Percentiles rank a stretch among this genome's conserved stretches.
Evolutionary conservation across 2,888 invertebrate species (phyloP).

Genomic region (Eilema griseolum): DNA sequence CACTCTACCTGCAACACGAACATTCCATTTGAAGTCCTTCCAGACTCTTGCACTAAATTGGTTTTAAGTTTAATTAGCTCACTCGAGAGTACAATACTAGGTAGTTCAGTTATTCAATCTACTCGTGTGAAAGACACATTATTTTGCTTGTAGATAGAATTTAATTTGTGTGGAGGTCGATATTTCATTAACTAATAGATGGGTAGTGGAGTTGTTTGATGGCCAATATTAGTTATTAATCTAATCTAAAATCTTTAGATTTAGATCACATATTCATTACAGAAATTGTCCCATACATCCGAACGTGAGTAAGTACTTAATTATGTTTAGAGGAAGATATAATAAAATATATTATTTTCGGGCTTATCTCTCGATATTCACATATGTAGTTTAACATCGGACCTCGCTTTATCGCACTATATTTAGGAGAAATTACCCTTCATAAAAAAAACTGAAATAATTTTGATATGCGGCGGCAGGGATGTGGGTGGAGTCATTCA

Average conservation of each 20-base stretch:
- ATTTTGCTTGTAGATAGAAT: neutral
- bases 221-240: neutral
- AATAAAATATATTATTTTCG: too few relatives aligned
- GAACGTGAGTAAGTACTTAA: neutral
- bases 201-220: neutral
- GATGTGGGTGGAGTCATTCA: too few relatives aligned
- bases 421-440: too few relatives aligned
- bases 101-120: slow-evolving; percentile 7
- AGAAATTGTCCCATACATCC: neutral
- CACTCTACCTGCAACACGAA: slow-evolving; percentile 33
- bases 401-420: too few relatives aligned
- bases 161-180: neutral
- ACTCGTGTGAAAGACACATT: neutral
- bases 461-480: too few relatives aligned
- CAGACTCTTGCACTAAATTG: slow-evolving; percentile 22
- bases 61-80: slow-evolving; percentile 19
- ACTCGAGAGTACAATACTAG: neutral
- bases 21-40: slow-evolving; percentile 37
- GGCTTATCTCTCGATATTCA: too few relatives aligned
- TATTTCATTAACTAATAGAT: slow-evolving; percentile 4
- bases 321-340: neutral
- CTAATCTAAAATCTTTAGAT: neutral
- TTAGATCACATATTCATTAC: neutral
- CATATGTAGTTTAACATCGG: too few relatives aligned
- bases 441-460: too few relatives aligned